Conservation (phyloP, 2,113 vertebrate genomes). For the Morone saxatilis region DNA sequence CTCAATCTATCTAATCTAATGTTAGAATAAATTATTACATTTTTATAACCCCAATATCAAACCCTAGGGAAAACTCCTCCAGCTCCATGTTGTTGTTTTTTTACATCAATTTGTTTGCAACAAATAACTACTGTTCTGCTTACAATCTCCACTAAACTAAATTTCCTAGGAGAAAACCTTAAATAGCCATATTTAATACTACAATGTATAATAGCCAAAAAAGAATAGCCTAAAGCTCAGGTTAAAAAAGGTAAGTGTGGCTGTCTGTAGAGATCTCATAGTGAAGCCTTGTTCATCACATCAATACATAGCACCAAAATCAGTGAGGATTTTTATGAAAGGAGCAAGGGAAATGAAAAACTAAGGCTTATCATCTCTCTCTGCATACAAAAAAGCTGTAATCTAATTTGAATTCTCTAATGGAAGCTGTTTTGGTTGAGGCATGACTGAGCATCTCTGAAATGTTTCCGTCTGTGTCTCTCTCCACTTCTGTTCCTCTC, state of each 20-base stretch:
- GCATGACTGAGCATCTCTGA: constrained; percentile 74
- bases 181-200: background rate
- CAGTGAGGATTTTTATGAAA: constrained; percentile 3
- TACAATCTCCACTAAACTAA: background rate
- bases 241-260: background rate
- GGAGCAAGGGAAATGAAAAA: constrained; percentile 6
- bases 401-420: constrained; percentile 61
- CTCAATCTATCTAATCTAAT: too few relatives aligned
- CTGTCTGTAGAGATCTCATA: background rate
- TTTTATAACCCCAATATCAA: constrained; percentile 10
- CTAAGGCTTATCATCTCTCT: constrained; percentile 12
- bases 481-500: constrained; percentile 44
- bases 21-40: background rate
- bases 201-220: too few relatives aligned
- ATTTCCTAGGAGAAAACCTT: background rate
- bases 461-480: constrained; percentile 38
- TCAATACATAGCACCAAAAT: background rate
- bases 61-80: background rate
- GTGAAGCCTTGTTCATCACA: background rate
- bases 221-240: background rate
- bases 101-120: background rate
- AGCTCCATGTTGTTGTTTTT: background rate
- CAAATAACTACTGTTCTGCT: background rate
- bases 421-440: constrained; percentile 46
- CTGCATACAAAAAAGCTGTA: constrained; percentile 31